Base-by-base conservation (phyloP, 35 echinoderm and acorn worm genomes). In the Heliocidaris tuberculata region DNA sequence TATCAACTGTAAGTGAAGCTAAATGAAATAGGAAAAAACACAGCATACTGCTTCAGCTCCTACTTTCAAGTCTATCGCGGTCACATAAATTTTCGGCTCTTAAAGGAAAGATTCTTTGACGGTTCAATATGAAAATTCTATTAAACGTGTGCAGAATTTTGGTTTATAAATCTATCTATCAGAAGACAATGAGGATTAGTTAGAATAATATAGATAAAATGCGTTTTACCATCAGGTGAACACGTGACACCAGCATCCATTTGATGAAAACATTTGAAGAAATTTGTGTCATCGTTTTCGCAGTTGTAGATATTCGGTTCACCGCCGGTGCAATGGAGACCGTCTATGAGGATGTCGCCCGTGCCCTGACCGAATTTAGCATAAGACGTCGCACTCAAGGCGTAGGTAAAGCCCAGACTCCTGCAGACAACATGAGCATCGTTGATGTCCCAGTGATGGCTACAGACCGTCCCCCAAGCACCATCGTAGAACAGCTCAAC, bases 251-350 rank as follows among this genome's bases (percentile, higher is more conserved):
- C 65, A 0, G 65, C 65, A n/a, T 78, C 65, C 65, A 78, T 78
- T n/a, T 19, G 65, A 78, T 78, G 65, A 78, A 78, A 78, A n/a
- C 65, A 78, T 78, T 78, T 78, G 65, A 78, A 78, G 65, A 78
- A 78, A 78, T 78, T 78, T 19, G 65, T 78, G 27, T 78, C 65
- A 7, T 78, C 65, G 27, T n/a, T 78, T 78, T 78, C 65, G 65
- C 65, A 78, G 19, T n/a, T 19, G 65, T 78, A 78, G 27, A 78
- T 78, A 78, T 78, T 78, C 65, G 65, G 0, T 78, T 78, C 65
- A 24, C 65, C 17, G 0, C 65, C 65, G 21, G 65, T 78, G 65
- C 65, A 78, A 1, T 78, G 65, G 65, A 78, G 65, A 78, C 65
- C 65, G 27, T 78, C 65, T 24, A 78, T n/a, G 65, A 78, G 21